A percentile compares a stretch with the other conserved stretches of the same genome.
Evolutionary conservation across 37 sponge, comb jelly and placozoan species (phyloP).

Genomic region (Lycopodina hypogea): DNA sequence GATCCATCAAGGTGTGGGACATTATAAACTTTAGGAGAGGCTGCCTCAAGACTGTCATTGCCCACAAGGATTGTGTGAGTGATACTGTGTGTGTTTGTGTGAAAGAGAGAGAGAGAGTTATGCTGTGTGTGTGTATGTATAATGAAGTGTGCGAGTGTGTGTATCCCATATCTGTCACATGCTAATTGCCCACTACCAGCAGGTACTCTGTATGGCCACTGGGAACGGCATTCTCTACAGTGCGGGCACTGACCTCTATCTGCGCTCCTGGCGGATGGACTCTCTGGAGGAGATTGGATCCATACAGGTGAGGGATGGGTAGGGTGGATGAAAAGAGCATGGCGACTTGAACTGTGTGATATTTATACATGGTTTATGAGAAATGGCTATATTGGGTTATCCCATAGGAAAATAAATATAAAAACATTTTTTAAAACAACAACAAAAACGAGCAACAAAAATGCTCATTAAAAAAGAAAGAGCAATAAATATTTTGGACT

Average conservation of each 20-base stretch:
- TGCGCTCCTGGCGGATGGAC: conserved; percentile 79
- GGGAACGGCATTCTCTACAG: conserved; percentile 70
- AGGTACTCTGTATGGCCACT: conserved; percentile 73
- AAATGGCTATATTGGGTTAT: too few relatives aligned
- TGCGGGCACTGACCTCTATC: conserved; percentile 67
- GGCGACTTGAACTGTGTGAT: background rate
- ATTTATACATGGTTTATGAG: too few relatives aligned
- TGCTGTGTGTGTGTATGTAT: too few relatives aligned
- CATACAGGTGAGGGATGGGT: conserved; percentile 30
- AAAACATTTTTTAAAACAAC: too few relatives aligned
- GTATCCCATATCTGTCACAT: too few relatives aligned
- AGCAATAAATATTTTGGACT: too few relatives aligned
- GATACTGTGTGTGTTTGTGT: background rate
- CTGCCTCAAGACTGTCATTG: conserved; percentile 76
- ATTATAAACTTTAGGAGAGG: conserved; percentile 73
- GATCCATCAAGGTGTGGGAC: conserved; percentile 84
- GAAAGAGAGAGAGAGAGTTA: background rate
- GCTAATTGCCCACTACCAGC: background rate
- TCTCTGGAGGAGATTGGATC: conserved; percentile 62
- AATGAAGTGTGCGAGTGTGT: background rate
- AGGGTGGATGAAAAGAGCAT: background rate
- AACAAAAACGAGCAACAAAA: too few relatives aligned
- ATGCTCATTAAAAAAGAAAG: too few relatives aligned
- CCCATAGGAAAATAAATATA: too few relatives aligned
- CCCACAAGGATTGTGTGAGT: conserved; percentile 81